Evolutionary conservation across 2,888 invertebrate species (phyloP).

Genomic region (Xanthia togata): DNA sequence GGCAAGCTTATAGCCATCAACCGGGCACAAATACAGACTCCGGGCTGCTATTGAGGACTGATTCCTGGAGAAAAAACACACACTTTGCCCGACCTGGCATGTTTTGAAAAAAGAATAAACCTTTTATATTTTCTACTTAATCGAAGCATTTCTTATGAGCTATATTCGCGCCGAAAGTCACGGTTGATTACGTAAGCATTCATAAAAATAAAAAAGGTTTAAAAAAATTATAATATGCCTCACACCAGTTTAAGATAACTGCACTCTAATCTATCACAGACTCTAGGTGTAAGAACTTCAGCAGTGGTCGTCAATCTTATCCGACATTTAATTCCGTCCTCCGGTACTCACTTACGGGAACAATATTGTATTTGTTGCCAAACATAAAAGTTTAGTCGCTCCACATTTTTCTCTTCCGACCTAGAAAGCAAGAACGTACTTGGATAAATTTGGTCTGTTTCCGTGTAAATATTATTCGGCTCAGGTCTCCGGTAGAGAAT

Average conservation of each 20-base stretch:
- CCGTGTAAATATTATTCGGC: constrained; percentile 54
- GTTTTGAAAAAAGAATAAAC: background rate
- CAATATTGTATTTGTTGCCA: constrained; percentile 61
- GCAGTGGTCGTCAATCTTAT: constrained; percentile 72
- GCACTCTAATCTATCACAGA: constrained; percentile 54
- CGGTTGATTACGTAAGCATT: background rate
- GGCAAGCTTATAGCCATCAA: no score
- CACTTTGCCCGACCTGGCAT: no score
- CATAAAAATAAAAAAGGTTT: background rate
- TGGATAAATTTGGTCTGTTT: constrained; percentile 36
- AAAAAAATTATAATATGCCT: background rate
- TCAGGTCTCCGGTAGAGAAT: constrained; percentile 32
- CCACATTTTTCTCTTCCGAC: constrained; percentile 52
- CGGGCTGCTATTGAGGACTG: no score
- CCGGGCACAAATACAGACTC: no score
- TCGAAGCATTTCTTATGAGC: background rate
- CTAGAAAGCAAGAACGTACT: constrained; percentile 50
- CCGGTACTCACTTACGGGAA: constrained; percentile 57
- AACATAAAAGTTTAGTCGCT: constrained; percentile 43
- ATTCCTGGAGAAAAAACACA: no score
- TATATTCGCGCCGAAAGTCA: no score
- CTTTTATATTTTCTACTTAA: background rate
- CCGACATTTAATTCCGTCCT: constrained; percentile 72
- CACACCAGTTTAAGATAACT: constrained; percentile 6
- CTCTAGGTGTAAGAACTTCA: constrained; percentile 64